Evolutionary conservation across 2,113 vertebrate genomes (phyloP).

Genomic region (Serinus canaria): DNA sequence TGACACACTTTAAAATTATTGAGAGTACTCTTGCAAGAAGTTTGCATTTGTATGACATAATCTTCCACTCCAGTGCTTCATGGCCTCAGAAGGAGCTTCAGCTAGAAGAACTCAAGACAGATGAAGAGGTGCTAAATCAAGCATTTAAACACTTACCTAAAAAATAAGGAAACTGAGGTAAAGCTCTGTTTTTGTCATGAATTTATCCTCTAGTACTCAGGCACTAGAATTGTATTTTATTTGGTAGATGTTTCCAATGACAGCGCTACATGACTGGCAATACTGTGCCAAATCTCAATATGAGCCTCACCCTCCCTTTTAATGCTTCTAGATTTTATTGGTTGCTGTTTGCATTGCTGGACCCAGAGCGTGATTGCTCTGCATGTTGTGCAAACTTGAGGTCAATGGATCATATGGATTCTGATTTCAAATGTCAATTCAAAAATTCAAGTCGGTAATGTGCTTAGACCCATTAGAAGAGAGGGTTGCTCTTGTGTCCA

Average conservation of each 20-base stretch:
- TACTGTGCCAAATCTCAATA: background rate
- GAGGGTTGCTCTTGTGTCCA: background rate
- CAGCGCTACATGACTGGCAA: background rate
- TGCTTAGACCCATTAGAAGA: background rate
- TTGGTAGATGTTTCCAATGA: background rate
- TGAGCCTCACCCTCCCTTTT: background rate
- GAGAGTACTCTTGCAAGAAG: background rate
- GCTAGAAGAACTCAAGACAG: background rate
- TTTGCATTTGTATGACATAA: background rate
- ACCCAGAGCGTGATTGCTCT: background rate
- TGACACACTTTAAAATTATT: background rate
- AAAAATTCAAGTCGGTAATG: background rate
- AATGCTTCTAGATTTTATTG: background rate
- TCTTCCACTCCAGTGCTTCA: background rate
- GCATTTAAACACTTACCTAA: background rate
- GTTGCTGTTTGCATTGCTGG: background rate
- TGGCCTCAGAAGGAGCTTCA: background rate
- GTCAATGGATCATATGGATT: background rate
- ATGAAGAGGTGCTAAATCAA: background rate
- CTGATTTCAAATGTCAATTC: background rate
- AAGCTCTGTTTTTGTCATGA: background rate
- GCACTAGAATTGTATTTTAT: background rate
- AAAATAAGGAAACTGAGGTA: constrained; percentile 35
- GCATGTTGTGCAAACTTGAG: background rate
- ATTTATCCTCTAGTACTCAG: constrained; percentile 29